phyloP scores from a whole-genome alignment of 2,797 vertebrate genomes.

The Gorsachius magnificus region DNA sequence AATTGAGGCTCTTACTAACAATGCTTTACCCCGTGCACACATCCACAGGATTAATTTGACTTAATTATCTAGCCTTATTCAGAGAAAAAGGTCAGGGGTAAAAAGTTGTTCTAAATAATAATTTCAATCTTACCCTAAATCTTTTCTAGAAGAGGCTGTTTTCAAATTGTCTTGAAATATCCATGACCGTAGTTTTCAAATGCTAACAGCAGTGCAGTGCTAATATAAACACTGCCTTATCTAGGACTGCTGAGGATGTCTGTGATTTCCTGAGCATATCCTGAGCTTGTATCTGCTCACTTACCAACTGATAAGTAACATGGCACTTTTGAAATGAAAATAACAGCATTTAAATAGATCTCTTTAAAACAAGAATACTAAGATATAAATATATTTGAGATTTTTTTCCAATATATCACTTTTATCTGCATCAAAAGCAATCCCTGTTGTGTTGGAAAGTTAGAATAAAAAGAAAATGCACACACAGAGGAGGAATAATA shows the following conservation, averaged over 20 bases:
- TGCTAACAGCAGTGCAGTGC: background rate
- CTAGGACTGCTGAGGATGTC: slow-evolving; percentile 13
- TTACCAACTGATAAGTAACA: background rate
- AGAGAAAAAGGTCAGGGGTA: background rate
- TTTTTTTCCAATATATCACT: background rate
- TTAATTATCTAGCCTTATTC: background rate
- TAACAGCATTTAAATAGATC: background rate
- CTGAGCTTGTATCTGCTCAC: background rate
- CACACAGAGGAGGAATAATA: background rate
- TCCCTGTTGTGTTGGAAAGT: background rate
- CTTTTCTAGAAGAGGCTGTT: background rate
- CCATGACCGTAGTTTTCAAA: background rate
- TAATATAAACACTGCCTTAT: slow-evolving; percentile 34
- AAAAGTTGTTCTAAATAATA: background rate
- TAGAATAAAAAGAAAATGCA: background rate
- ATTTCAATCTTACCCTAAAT: background rate
- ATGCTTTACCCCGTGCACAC: background rate
- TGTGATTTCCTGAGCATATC: slow-evolving; percentile 47
- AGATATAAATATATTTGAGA: background rate
- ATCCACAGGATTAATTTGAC: background rate
- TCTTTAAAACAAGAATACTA: background rate
- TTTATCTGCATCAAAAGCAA: background rate
- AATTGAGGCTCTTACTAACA: background rate
- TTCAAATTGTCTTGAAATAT: background rate
- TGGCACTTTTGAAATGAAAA: background rate